phyloP scores from a whole-genome alignment of 2,888 invertebrate species.

The Limnephilus auricula region DNA sequence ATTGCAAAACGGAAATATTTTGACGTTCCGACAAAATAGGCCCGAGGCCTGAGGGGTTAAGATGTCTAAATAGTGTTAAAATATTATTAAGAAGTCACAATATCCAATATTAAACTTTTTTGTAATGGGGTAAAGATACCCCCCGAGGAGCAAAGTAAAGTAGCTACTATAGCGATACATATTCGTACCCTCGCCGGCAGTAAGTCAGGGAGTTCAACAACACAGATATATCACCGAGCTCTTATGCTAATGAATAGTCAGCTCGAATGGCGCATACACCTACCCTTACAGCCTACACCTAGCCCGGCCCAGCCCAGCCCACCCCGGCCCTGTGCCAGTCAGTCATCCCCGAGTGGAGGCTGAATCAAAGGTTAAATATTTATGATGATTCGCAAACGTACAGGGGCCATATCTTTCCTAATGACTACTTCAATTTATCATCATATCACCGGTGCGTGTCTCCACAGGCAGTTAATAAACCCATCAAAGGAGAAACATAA shows the following conservation, averaged over 20 bases:
- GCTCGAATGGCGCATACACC: background rate
- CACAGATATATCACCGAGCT: constrained; percentile 61
- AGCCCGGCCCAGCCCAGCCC: too few species aligned
- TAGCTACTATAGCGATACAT: constrained; percentile 3
- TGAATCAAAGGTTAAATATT: constrained; percentile 24
- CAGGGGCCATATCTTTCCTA: background rate
- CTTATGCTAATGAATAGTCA: constrained; percentile 65
- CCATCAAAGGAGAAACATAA: background rate
- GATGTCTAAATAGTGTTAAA: too few species aligned
- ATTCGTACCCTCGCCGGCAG: constrained; percentile 49
- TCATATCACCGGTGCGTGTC: background rate
- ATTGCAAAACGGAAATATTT: too few species aligned
- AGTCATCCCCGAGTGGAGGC: background rate
- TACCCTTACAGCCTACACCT: background rate
- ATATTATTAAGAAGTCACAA: too few species aligned
- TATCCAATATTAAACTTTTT: background rate
- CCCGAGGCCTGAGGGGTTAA: too few species aligned
- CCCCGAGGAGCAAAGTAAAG: background rate
- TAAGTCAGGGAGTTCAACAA: constrained; percentile 63
- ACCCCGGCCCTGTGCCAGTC: background rate
- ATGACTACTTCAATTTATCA: constrained; percentile 13
- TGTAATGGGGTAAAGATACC: background rate
- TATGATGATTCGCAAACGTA: background rate
- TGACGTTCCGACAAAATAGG: too few species aligned
- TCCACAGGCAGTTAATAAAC: background rate